Base-by-base conservation (phyloP, 2,888 invertebrate genomes). In the Sicus ferrugineus region DNA sequence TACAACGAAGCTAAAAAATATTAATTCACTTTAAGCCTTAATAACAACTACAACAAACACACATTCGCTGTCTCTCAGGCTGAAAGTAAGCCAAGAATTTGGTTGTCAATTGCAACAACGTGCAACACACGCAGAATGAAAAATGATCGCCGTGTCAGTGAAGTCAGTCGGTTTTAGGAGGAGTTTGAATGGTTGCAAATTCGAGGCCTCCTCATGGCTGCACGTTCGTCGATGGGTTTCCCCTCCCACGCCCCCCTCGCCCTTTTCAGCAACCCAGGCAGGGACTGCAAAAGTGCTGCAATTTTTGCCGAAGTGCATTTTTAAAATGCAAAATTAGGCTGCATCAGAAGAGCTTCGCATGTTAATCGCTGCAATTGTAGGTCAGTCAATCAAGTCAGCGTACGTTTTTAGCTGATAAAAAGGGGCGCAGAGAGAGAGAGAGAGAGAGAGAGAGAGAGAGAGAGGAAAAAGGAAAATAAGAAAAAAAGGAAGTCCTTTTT, bases 131-230 rank as follows among this genome's bases (percentile, higher is more conserved):
- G 54, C 26, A 54, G 26, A 54, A 28, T 54, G 6, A 7, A 6
- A 54, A 54, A 23, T 54, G 7, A 28, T 26, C 54, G 28, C 23
- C 14, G 26, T 26, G 14, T 54, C 14, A 28, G 54, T 54, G 54
- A 54, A 14, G 23, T 21, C 28, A 54, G 26, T n/a, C 14, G 54
- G 2, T 16, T 11, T 7, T 2, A 54, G 23, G 2, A 28, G 23
- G 28, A 23, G 61, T 6, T 61, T 42, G 42, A 61, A 16, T 59
- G 59, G 34, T 21, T 34, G 6, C 23, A 26, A 26, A 42, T 61
- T 48, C 63, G 63, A 63, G 63, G 63, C 48, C 28, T 48, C 23
- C 19, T 63, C 63, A 48, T 46, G 63, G 48, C 63, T 48, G 30
- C 28, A 19, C 48, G 48, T 28, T n/a, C 16, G 28, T 46, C 46